Conservation (phyloP, 1,140 invertebrate species). For the Papilio helenus region DNA sequence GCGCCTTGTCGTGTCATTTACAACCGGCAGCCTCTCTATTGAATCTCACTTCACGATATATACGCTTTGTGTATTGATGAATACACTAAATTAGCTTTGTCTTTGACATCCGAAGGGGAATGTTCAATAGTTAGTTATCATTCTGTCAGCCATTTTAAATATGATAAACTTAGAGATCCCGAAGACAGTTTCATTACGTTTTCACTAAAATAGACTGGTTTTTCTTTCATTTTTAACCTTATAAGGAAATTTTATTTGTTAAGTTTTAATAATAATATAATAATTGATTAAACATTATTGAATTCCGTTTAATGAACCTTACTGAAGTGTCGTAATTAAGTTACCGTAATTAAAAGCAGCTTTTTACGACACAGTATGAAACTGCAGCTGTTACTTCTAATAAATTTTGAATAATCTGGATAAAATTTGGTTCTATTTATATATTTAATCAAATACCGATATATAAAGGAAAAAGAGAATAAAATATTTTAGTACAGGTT, state of each 20-base stretch:
- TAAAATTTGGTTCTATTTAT: neutral
- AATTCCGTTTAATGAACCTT: neutral
- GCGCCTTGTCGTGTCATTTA: constrained; percentile 40
- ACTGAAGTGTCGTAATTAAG: neutral
- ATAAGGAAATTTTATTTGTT: too few relatives aligned
- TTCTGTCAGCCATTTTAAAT: neutral
- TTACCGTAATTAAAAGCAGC: constrained; percentile 20
- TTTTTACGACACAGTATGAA: neutral
- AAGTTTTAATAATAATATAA: too few relatives aligned
- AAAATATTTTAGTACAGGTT: too few relatives aligned
- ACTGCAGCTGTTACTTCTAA: constrained; percentile 5
- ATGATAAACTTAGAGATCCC: neutral
- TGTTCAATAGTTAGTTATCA: neutral
- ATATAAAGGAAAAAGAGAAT: too few relatives aligned
- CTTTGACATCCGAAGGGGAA: neutral
- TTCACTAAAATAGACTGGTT: neutral
- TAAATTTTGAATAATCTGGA: neutral
- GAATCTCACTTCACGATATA: neutral
- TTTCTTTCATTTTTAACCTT: neutral
- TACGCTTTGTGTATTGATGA: constrained; percentile 15
- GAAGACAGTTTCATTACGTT: neutral
- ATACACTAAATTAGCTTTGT: constrained; percentile 11
- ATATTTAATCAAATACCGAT: too few relatives aligned
- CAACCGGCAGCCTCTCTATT: constrained; percentile 37
- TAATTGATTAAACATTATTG: neutral